Base-by-base conservation (phyloP, 1,140 invertebrate species). In the Danaus plexippus region DNA sequence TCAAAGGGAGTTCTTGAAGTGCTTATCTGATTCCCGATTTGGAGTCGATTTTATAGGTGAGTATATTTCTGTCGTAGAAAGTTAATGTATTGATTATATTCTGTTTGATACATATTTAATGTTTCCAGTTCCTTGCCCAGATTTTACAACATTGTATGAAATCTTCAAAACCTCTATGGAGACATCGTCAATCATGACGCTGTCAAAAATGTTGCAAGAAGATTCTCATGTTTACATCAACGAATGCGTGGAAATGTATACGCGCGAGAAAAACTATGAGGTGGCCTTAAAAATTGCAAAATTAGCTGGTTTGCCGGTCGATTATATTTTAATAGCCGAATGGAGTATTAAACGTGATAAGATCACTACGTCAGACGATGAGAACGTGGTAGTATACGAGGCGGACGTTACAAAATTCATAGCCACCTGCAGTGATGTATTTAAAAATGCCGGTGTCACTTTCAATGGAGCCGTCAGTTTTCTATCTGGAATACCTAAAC, bases 281-380 rank as follows among this genome's bases (percentile, higher is more conserved):
- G 85, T 80, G 44, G 91, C 91, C 12, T 71, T 91, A 2, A 83
- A 88, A 66, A 85, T 92, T 47, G 90, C 90, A 0, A 83, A 88
- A 65, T 64, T 88, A 9, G 81, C 86, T 3, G 77, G 75, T 47
- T 64, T 91, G 3, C 69, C 81, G 0, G 80, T 82, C 6, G 88
- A 89, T 55, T 70, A 87, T 40, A 88, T 90, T 54, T 66, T 90
- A 9, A 79, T 88, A 48, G 81, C 85, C 22, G 85, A 89, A 71
- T 90, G 89, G 88, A 69, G 43, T 9, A 61, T 57, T 41, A 61
- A 61, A 15, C 57, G 45, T 13, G 18, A 6, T 9, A 54, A 12
- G 42, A 9, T 61, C 9, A 53, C 46, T 44, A 43, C 43, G 1
- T 45, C 44, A 9, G 44, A 71, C 11, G 67, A 69, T 47, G 71